Conservation (phyloP, 2,888 invertebrate species). For the Napeogenes sylphis region DNA sequence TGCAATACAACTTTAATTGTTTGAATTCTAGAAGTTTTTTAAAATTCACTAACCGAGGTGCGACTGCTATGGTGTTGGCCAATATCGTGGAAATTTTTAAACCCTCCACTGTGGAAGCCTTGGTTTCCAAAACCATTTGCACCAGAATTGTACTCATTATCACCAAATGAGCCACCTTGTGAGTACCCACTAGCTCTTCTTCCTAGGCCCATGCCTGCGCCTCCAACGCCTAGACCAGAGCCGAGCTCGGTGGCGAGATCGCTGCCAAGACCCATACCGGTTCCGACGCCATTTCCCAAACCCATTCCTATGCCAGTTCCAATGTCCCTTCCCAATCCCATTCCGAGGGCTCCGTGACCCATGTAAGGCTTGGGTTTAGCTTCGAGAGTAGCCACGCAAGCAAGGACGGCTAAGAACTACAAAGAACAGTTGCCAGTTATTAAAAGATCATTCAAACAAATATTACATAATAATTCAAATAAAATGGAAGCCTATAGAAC, state of each 20-base stretch:
- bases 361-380: too few species aligned
- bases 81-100: too few species aligned
- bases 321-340: too few species aligned
- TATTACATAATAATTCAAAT: too few species aligned
- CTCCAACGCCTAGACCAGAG: neutral
- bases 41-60: slow-evolving; percentile 29
- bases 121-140: slow-evolving; percentile 12
- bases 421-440: too few species aligned
- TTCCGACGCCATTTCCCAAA: neutral
- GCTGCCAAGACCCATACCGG: slow-evolving; percentile 9
- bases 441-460: too few species aligned
- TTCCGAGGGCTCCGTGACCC: too few species aligned
- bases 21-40: neutral
- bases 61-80: slow-evolving; percentile 14
- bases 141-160: slow-evolving; percentile 18
- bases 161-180: slow-evolving; percentile 19
- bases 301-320: neutral
- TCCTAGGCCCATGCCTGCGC: neutral
- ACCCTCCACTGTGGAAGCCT: too few species aligned
- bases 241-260: too few species aligned
- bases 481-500: too few species aligned
- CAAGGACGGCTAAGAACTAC: too few species aligned
- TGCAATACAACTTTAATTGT: neutral
- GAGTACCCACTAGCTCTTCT: slow-evolving; percentile 11
- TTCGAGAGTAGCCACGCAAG: too few species aligned